Conservation (phyloP, 2,888 invertebrate genomes). For the Brachylomia viminalis region DNA sequence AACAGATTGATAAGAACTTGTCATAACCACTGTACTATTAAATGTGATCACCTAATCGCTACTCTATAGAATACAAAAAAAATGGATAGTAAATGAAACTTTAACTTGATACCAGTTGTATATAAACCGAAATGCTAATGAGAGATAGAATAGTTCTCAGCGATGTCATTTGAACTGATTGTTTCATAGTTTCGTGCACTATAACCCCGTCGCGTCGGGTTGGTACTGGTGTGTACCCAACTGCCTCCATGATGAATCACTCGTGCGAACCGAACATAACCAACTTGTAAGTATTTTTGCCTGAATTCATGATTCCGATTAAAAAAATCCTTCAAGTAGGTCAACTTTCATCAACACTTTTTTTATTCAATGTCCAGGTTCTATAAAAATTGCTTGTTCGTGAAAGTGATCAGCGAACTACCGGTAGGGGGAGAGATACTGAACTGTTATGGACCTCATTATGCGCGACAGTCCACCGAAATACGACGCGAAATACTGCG, state of each 20-base stretch:
- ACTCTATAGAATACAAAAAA: too few species aligned
- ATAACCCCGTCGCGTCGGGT: constrained; percentile 64
- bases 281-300: constrained; percentile 89
- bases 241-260: constrained; percentile 98
- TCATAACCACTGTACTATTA: too few species aligned
- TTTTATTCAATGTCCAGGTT: constrained; percentile 88
- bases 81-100: too few species aligned
- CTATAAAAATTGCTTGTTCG: constrained; percentile 92
- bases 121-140: neutral
- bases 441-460: constrained; percentile 96
- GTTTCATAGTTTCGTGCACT: constrained; percentile 1
- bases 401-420: constrained; percentile 92
- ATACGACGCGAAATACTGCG: constrained; percentile 92
- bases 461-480: constrained; percentile 90
- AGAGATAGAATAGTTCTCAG: neutral
- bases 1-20: too few species aligned
- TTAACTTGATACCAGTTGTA: neutral
- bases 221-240: constrained; percentile 96
- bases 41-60: too few species aligned
- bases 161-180: neutral
- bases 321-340: neutral
- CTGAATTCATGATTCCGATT: neutral
- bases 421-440: constrained; percentile 93
- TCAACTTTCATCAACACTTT: neutral
- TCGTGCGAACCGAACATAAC: constrained; percentile 96